Evolutionary conservation across 2,113 vertebrate species (phyloP), one percentile per base, ranked within the genome.

Genomic region (Agapornis roseicollis): DNA sequence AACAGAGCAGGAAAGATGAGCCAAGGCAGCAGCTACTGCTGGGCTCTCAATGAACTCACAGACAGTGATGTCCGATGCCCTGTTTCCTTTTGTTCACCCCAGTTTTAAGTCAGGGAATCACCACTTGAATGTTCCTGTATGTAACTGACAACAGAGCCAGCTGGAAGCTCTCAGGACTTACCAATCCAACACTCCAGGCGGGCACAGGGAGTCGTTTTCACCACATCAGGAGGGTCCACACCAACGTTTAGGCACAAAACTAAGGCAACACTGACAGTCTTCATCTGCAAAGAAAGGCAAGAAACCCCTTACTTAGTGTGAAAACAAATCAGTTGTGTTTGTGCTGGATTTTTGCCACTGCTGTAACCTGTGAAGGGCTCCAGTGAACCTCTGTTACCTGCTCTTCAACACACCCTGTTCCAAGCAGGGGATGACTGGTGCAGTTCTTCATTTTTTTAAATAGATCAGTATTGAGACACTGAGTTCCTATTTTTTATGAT

Each of bases 251-350:
- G 98, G 97, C 99, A 99, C 96, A 99, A 77, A 72, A 99, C 99
- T 94, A 99, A 98, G 58, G 99, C 99, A 42, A 99, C 99, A 6
- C 99, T 99, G n/a, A 99, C 99, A 0, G 99, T 99, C 98, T 99
- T 99, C 99, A 99, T 99, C 99, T 99, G 96, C 58, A 97, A 84
- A 80, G 53, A 96, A 47, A 93, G 56, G 70, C 58, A 70, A n/a
- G 2, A 60, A 69, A 61, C n/a, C 2, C 27, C 31, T 17, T 22
- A 7, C 58, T 97, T 29, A 87, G 66, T 2, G 22, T 5, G 42
- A n/a, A 7, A 90, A 14, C 18, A 53, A 41, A 53, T 8, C 18
- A 16, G 2, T 37, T 76, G 18, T 17, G 14, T 28, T n/a, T 17
- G 24, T 10, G 20, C 6, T 24, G 63, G 18, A 56, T 41, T 74